Evolutionary conservation across 2,113 vertebrate genomes (phyloP).

Genomic region (Odocoileus virginianus): DNA sequence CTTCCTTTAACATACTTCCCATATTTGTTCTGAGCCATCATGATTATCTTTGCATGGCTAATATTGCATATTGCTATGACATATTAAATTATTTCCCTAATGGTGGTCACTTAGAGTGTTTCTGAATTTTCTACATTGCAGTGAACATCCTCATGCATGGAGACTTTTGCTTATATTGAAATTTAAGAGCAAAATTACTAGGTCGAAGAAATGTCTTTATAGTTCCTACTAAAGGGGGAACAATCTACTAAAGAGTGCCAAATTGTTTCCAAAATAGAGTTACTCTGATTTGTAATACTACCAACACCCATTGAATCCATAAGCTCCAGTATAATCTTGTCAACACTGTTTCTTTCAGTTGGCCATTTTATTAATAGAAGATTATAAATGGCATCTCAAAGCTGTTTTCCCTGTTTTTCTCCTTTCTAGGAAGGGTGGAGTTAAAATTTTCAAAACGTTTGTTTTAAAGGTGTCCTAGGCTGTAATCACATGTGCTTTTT

Average conservation of each 20-base stretch:
- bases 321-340: neutral
- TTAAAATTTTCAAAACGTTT: neutral
- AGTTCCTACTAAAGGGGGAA: neutral
- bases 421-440: neutral
- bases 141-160: neutral
- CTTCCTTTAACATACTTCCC: neutral
- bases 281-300: neutral
- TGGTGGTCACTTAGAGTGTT: neutral
- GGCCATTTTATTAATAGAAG: neutral
- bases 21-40: neutral
- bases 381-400: neutral
- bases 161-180: neutral
- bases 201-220: neutral
- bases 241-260: neutral
- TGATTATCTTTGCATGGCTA: neutral
- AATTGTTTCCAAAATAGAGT: neutral
- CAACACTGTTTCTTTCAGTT: neutral
- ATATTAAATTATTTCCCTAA: neutral
- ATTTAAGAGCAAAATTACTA: neutral
- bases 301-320: neutral
- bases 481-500: neutral
- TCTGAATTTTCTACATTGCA: neutral
- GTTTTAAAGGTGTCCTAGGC: neutral
- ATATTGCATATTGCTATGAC: neutral
- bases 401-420: conserved; percentile 30